Percentiles rank a stretch among this genome's conserved stretches.
phyloP scores from a whole-genome alignment of 2,113 vertebrate genomes.

The Colaptes auratus region DNA sequence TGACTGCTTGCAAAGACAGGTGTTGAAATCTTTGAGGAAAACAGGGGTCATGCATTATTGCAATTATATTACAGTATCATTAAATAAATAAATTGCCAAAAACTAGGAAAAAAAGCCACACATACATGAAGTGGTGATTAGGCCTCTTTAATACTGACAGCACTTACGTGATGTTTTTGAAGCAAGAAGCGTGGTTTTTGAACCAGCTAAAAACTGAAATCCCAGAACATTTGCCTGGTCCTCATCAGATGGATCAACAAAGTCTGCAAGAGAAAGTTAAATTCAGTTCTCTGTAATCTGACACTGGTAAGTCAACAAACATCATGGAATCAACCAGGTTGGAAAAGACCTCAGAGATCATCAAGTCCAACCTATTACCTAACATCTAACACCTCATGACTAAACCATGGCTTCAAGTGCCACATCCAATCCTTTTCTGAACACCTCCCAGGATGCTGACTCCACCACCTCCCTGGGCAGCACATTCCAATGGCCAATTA shows the following conservation, averaged over 20 bases:
- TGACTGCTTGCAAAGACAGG: not conserved
- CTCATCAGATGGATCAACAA: constrained; percentile 81
- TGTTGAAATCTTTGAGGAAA: not conserved
- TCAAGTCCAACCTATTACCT: no score
- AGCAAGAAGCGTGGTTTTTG: constrained; percentile 87
- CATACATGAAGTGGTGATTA: not conserved
- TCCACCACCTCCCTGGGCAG: no score
- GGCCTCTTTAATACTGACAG: not conserved
- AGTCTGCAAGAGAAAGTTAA: constrained; percentile 79
- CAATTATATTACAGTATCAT: not conserved
- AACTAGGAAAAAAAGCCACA: not conserved
- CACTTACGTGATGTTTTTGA: constrained; percentile 97
- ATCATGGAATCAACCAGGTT: not conserved
- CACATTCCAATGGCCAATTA: no score
- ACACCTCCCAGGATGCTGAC: no score
- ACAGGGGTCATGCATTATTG: not conserved
- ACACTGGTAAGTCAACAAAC: not conserved
- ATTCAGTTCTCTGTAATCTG: not conserved
- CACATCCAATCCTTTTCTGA: no score
- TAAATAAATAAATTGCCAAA: not conserved
- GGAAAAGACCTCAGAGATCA: no score
- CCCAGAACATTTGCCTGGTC: constrained; percentile 87
- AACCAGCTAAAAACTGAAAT: constrained; percentile 88
- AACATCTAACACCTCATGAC: no score
- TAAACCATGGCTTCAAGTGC: no score